Base-by-base conservation (phyloP, 2,888 invertebrate genomes). In the Drosophila lutescens region DNA sequence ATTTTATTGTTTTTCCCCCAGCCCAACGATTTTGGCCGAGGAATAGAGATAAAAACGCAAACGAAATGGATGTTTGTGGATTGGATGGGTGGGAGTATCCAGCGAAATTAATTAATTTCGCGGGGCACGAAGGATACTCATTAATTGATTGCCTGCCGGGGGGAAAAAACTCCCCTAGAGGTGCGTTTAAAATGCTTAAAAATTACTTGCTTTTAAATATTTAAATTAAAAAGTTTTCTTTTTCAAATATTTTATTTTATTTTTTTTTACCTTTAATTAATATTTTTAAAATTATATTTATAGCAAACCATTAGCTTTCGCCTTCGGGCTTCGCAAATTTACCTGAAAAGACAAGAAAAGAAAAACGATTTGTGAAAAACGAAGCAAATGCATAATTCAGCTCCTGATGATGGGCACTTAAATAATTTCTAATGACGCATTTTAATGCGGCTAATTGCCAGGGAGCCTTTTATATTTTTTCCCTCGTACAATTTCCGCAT, bases 401-500 rank as follows among this genome's bases (percentile, higher is more conserved):
- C 50, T 46, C 30, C 26, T 23, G 65, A 44, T 73, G 38, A 74
- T 71, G 63, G 75, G 49, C 66, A 82, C 72, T 79, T 82, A 63
- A 76, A 79, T 70, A 62, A 76, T 75, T 69, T 69, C 49, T 74
- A 75, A 69, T 69, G 46, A 50, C 51, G 44, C 62, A 51, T 69
- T 75, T 74, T 58, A 76, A 76, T 67, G 75, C 57, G 68, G 75
- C 69, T 74, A 74, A 74, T 74, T 67, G 70, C 43, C 46, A 54
- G 49, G 61, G 49, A 63, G 54, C 61, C 72, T 71, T 47, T 55
- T 8, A 26, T 26, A 26, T 41, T 17, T 17, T 17, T 41, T 43
- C 20, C 5, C 6, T 20, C 13, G 55, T 51, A 54, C 54, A 20
- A 53, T 59, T 49, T 34, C 46, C 67, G 32, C 32, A 53, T 38